Base-by-base conservation (phyloP, 2,113 vertebrate genomes). In the Paramormyrops kingsleyae region DNA sequence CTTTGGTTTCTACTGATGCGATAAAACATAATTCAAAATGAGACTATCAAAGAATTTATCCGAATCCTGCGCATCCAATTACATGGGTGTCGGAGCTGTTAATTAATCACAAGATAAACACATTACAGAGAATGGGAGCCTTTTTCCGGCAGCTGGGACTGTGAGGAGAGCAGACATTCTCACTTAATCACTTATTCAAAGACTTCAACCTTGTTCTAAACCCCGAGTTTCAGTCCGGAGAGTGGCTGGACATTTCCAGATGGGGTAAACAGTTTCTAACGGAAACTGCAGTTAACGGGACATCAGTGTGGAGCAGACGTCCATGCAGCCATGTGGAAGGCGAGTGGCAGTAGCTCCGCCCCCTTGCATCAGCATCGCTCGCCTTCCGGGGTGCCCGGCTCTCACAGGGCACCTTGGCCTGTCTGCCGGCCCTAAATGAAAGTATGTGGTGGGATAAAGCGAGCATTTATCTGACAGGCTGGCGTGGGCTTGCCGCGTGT, bases 81-180 rank as follows among this genome's bases (percentile, higher is more conserved):
- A 90, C 62, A 87, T 46, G 74, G 90, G 70, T 90, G 84, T 84
- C 88, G 83, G 87, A 90, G 80, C n/a, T 56, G 87, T 88, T 87
- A 90, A 90, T 87, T 83, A 90, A 90, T 90, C 89, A 90, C 87
- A 80, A 90, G 89, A 90, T 83, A 80, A 66, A 83, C 87, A 88
- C 87, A 90, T 90, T 88, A 90, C n/a, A 83, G 31, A n/a, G 46
- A 88, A 42, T 50, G 31, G 46, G 56, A 62, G 85, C 46, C 89
- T 89, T 74, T 53, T 27, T 87, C 74, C 46, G 27, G 24, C 66
- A 52, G 49, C 42, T 62, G 31, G 56, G 52, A 31, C 70, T 90
- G 87, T 83, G 77, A 90, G 90, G 44, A 90, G 80, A 88, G 88
- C 77, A 70, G 62, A 70, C 62, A 70, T 31, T 88, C 90, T 83